A percentile compares a stretch with the other conserved stretches of the same genome.
Conservation (phyloP, 1,140 invertebrate species). For the Leptinotarsa defecta region DNA sequence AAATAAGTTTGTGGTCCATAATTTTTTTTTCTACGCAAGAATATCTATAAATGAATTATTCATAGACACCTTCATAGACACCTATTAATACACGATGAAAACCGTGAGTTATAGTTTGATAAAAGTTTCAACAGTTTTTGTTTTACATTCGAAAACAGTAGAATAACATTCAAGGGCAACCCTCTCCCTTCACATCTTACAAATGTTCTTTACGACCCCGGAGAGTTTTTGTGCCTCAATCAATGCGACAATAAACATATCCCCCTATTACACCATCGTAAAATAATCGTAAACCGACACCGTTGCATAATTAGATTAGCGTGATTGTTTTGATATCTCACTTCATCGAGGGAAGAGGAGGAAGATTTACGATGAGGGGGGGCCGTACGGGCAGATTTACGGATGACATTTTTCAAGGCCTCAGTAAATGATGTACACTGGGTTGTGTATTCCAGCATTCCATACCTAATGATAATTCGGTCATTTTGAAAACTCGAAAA, state of each 20-base stretch:
- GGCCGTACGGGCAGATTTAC: not conserved
- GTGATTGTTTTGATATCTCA: constrained; percentile 6
- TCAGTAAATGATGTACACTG: too few relatives aligned
- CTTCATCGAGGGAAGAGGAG: not conserved
- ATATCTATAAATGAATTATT: too few relatives aligned
- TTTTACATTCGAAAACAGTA: too few relatives aligned
- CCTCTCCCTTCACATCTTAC: not conserved
- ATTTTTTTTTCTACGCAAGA: too few relatives aligned
- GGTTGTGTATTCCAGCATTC: too few relatives aligned
- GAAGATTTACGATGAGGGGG: not conserved
- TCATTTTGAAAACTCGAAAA: too few relatives aligned
- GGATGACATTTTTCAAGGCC: not conserved
- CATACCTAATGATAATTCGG: too few relatives aligned
- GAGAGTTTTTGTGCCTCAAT: not conserved
- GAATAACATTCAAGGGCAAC: not conserved
- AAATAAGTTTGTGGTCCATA: too few relatives aligned
- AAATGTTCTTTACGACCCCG: not conserved
- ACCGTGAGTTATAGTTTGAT: too few relatives aligned
- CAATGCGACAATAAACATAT: not conserved
- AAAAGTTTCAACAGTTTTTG: too few relatives aligned
- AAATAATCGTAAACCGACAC: not conserved
- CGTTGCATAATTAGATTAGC: constrained; percentile 6
- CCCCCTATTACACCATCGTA: constrained; percentile 1
- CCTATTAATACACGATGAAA: too few relatives aligned
- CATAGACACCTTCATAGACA: too few relatives aligned